phyloP scores from a whole-genome alignment of 1,140 invertebrate genomes.

The Schmidtea mediterranea region DNA sequence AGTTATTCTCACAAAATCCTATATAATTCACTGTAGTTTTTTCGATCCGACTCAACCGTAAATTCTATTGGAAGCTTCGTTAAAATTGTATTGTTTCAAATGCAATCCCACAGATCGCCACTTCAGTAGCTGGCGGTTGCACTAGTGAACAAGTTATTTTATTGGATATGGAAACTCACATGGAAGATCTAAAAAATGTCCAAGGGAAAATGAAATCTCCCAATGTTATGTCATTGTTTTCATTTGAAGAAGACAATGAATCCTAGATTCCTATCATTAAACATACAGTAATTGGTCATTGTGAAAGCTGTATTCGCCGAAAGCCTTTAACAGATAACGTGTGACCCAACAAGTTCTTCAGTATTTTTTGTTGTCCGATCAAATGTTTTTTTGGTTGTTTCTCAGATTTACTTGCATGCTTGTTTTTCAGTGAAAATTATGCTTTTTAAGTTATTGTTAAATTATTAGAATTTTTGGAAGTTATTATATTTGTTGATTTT shows the following conservation, averaged over 20 bases:
- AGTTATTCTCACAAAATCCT: constrained; percentile 25
- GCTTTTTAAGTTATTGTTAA: too few relatives aligned
- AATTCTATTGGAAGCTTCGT: constrained; percentile 27
- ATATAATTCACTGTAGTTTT: constrained; percentile 30
- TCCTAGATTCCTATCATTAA: constrained; percentile 5
- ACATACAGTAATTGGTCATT: not conserved
- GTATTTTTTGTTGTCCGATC: constrained; percentile 28
- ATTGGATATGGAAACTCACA: constrained; percentile 28
- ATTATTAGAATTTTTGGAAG: too few relatives aligned
- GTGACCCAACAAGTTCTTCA: constrained; percentile 24
- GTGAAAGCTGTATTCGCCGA: constrained; percentile 9
- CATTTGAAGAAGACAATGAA: constrained; percentile 6
- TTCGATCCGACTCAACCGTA: constrained; percentile 28
- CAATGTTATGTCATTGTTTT: constrained; percentile 5
- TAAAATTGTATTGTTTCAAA: constrained; percentile 26
- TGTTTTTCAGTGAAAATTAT: too few relatives aligned
- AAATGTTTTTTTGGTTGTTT: too few relatives aligned
- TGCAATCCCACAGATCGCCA: constrained; percentile 27
- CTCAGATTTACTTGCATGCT: too few relatives aligned
- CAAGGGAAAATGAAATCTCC: constrained; percentile 14
- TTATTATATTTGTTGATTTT: too few relatives aligned
- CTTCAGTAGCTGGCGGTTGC: constrained; percentile 28
- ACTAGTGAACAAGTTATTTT: constrained; percentile 29
- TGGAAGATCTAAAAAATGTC: constrained; percentile 20
- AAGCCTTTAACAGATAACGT: constrained; percentile 15